These are phyloP conservation scores for Myiozetetes cayanensis DNA, from an alignment of 2,113 vertebrate genomes.

Conservation along the genomic window DNA sequence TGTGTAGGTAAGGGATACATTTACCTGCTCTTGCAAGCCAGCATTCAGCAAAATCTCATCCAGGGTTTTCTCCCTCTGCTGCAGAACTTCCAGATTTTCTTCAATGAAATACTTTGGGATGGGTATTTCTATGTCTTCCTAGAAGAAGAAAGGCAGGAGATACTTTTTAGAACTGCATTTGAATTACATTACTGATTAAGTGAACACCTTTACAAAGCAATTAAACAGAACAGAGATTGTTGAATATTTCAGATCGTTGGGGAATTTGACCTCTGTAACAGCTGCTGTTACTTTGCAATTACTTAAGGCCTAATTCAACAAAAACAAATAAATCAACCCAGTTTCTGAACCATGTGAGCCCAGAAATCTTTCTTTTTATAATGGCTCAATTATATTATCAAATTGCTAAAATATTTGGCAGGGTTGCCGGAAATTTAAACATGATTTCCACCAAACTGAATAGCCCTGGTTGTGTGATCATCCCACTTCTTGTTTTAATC, in stretches of 20 bases:
- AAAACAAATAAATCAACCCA: conserved; percentile 52
- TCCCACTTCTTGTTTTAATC: conserved; percentile 4
- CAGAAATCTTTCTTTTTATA: conserved; percentile 24
- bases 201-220: neutral
- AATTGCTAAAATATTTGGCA: conserved; percentile 48
- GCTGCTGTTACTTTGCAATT: conserved; percentile 30
- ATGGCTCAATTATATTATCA: conserved; percentile 48
- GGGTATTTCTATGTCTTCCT: conserved; percentile 85
- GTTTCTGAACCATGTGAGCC: neutral
- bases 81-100: conserved; percentile 77
- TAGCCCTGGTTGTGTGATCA: neutral
- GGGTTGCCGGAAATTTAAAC: neutral
- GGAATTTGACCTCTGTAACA: conserved; percentile 35
- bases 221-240: neutral
- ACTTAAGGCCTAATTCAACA: conserved; percentile 35
- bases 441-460: neutral
- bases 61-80: conserved; percentile 76
- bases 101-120: conserved; percentile 85
- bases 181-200: neutral
- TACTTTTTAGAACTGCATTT: neutral
- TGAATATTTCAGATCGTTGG: neutral
- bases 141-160: neutral
- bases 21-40: conserved; percentile 57
- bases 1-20: neutral
- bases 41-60: conserved; percentile 69